Conservation (phyloP, 1,140 invertebrate genomes). For the Ptiloglossa arizonensis region DNA sequence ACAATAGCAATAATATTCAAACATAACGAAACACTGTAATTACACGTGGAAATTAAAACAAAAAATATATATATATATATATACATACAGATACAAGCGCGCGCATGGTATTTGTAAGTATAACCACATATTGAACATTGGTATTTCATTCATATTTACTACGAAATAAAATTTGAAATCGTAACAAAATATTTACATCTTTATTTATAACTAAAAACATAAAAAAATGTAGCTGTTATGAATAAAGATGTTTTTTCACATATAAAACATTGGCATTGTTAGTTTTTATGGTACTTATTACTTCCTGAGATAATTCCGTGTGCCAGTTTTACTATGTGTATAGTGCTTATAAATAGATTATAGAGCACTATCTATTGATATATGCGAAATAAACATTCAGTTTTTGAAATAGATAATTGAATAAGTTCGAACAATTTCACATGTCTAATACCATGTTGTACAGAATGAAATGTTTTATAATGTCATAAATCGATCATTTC, state of each 20-base stretch:
- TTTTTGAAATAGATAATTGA: conserved; percentile 23
- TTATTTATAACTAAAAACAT: conserved; percentile 36
- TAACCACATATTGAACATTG: conserved; percentile 30
- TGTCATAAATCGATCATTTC: conserved; percentile 24
- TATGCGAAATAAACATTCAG: conserved; percentile 32
- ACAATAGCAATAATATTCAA: conserved; percentile 48
- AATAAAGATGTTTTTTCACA: conserved; percentile 33
- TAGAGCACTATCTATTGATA: neutral
- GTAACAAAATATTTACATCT: conserved; percentile 47
- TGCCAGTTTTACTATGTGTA: conserved; percentile 6
- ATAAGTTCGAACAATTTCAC: conserved; percentile 10
- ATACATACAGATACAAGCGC: too few relatives aligned
- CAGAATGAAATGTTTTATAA: neutral
- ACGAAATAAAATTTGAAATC: conserved; percentile 50
- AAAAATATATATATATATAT: neutral
- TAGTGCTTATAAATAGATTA: neutral
- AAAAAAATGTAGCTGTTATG: conserved; percentile 23
- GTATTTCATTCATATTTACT: conserved; percentile 20
- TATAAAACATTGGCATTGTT: conserved; percentile 28
- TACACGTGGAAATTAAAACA: neutral
- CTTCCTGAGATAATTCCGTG: conserved; percentile 15
- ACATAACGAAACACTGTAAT: conserved; percentile 46
- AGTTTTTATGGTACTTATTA: conserved; percentile 41
- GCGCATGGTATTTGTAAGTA: conserved; percentile 21
- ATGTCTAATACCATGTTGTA: neutral